Conservation (phyloP, 2,888 invertebrate genomes). For the Loripinus fragilis region DNA sequence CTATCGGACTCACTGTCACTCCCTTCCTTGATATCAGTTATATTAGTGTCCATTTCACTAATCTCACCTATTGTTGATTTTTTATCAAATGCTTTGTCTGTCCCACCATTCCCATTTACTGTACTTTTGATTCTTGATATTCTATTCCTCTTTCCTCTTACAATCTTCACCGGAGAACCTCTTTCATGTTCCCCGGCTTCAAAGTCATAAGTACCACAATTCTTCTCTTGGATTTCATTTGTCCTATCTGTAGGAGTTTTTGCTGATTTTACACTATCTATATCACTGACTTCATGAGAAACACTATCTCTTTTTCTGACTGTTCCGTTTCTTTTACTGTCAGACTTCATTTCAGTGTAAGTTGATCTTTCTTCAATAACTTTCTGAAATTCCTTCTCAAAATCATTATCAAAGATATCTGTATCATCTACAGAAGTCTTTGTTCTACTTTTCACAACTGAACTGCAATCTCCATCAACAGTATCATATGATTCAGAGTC, state of each 20-base stretch:
- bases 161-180: neutral
- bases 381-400: slow-evolving; percentile 16
- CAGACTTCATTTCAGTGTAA: neutral
- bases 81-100: neutral
- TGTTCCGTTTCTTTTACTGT: neutral
- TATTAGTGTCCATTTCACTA: neutral
- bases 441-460: slow-evolving; percentile 7
- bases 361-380: slow-evolving; percentile 2
- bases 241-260: neutral
- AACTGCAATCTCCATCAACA: slow-evolving; percentile 16
- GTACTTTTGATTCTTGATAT: neutral
- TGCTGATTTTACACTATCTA: neutral
- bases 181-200: neutral
- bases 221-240: neutral
- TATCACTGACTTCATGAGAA: neutral
- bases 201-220: slow-evolving; percentile 11
- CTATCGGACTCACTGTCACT: neutral
- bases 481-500: slow-evolving; percentile 18
- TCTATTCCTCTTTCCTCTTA: slow-evolving; percentile 1
- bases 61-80: neutral
- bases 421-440: slow-evolving; percentile 2
- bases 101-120: neutral
- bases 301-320: neutral
- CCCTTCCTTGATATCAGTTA: neutral
- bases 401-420: neutral